Conservation (phyloP, 2,888 invertebrate species). For the Bimastos eiseni region DNA sequence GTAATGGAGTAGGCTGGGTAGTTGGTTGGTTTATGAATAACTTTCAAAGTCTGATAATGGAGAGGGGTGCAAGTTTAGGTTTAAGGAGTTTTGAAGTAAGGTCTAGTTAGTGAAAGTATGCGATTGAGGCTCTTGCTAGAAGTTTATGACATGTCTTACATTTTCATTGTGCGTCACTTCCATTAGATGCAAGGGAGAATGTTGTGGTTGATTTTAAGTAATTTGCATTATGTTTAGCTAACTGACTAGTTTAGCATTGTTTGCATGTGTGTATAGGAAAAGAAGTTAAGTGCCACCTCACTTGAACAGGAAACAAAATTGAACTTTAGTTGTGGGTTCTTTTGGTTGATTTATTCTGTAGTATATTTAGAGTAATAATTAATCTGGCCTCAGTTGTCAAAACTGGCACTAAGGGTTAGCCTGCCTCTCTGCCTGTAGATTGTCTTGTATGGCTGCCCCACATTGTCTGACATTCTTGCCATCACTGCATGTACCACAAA, state of each 20-base stretch:
- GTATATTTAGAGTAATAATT: neutral
- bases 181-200: constrained; percentile 2
- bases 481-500: neutral
- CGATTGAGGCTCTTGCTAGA: neutral
- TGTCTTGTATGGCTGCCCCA: neutral
- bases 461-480: neutral
- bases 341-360: neutral
- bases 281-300: neutral
- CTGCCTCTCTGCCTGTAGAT: neutral
- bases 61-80: too few species aligned
- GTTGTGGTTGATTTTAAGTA: neutral
- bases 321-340: neutral
- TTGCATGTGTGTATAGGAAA: neutral
- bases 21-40: neutral
- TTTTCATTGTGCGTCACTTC: neutral
- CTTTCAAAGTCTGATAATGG: neutral
- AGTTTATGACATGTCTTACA: neutral
- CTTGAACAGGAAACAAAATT: neutral
- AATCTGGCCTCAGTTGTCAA: too few species aligned
- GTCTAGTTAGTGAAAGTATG: neutral
- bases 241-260: neutral
- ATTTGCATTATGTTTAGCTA: neutral
- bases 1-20: neutral
- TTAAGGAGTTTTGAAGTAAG: neutral
- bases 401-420: neutral